These are phyloP conservation scores for Furnarius figulus DNA, from an alignment of 2,113 vertebrate genomes.

Conservation along the genomic window DNA sequence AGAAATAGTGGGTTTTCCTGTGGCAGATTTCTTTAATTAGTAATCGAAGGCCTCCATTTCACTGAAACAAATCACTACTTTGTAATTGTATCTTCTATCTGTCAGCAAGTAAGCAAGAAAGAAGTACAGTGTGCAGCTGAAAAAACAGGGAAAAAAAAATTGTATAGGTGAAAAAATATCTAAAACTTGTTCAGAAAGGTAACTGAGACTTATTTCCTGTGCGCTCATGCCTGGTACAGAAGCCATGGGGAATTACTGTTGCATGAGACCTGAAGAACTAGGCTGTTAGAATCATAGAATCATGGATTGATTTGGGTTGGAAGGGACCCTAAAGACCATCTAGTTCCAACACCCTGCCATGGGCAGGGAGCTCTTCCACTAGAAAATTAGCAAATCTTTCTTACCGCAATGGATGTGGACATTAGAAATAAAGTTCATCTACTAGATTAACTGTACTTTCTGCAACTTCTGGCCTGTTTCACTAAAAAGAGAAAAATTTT, in stretches of 20 bases:
- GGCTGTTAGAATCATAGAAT: neutral
- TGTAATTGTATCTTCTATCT: neutral
- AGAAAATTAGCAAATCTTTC: neutral
- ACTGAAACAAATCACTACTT: neutral
- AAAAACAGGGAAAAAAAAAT: neutral
- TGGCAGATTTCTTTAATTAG: neutral
- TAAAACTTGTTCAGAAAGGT: neutral
- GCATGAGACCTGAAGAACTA: neutral
- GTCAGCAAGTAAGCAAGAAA: neutral
- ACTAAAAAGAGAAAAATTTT: neutral
- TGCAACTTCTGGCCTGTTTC: neutral
- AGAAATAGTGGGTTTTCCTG: neutral
- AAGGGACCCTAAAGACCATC: neutral
- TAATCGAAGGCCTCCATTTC: neutral
- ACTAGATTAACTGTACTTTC: neutral
- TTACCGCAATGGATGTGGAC: neutral
- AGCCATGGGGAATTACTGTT: neutral
- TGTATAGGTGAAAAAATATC: neutral
- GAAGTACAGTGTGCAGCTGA: neutral
- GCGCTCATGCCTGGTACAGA: neutral
- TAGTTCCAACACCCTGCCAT: neutral
- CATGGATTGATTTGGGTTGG: neutral
- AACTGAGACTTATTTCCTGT: neutral
- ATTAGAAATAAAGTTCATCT: neutral
- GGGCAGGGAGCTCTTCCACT: neutral